These are phyloP conservation scores for Ochropacha duplaris DNA, from an alignment of 2,888 invertebrate species.

Conservation along the genomic window DNA sequence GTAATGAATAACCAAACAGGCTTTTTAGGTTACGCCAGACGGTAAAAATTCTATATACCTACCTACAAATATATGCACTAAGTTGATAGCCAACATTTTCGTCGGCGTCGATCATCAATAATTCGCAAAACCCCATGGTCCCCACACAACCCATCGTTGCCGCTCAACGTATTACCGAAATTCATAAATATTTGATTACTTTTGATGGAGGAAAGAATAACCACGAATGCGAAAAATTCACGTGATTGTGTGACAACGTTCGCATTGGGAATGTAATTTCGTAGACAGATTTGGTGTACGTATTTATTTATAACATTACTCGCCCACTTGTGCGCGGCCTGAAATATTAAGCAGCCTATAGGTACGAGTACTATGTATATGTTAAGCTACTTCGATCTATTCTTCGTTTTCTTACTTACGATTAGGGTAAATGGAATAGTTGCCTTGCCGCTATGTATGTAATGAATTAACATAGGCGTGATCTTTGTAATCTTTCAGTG, in stretches of 20 bases:
- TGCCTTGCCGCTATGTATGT: too few species aligned
- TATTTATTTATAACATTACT: neutral
- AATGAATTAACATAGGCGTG: too few species aligned
- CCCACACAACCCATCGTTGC: slow-evolving; percentile 31
- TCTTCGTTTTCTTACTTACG: too few species aligned
- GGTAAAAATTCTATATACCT: too few species aligned
- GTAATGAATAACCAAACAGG: slow-evolving; percentile 11
- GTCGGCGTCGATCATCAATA: slow-evolving; percentile 45
- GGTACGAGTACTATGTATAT: too few species aligned
- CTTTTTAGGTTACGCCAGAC: too few species aligned
- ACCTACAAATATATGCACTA: too few species aligned
- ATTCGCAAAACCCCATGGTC: slow-evolving; percentile 43
- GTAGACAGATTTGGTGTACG: neutral
- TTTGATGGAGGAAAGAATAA: slow-evolving; percentile 35
- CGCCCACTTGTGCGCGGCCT: neutral
- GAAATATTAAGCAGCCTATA: neutral
- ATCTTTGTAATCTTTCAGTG: too few species aligned
- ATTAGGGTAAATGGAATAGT: too few species aligned
- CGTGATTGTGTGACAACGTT: slow-evolving; percentile 9
- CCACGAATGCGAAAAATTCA: slow-evolving; percentile 31
- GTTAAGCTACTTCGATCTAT: too few species aligned
- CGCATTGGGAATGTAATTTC: neutral
- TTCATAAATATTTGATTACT: slow-evolving; percentile 58
- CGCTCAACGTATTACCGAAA: slow-evolving; percentile 52
- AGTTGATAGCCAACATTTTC: slow-evolving; percentile 19